phyloP scores from a whole-genome alignment of 2,888 invertebrate genomes.

The Dascillus cervinus region DNA sequence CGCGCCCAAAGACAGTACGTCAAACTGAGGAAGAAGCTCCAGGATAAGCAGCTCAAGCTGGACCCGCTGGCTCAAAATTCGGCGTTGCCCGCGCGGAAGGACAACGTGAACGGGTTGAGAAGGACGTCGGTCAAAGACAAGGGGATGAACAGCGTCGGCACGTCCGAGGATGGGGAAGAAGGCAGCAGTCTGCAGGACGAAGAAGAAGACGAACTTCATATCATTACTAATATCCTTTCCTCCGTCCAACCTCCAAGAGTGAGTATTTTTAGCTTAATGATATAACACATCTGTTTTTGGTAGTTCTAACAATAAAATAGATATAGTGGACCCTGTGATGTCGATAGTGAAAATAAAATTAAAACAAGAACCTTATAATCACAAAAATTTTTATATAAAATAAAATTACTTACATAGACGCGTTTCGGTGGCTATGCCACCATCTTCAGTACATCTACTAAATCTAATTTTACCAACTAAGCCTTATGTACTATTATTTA shows the following conservation, averaged over 20 bases:
- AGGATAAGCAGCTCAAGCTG: constrained; percentile 42
- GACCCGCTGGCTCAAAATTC: constrained; percentile 46
- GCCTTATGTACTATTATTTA: no score
- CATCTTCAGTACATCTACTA: no score
- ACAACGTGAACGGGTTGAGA: constrained; percentile 48
- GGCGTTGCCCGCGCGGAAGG: constrained; percentile 63
- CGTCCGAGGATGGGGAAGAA: constrained; percentile 74
- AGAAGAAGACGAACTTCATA: constrained; percentile 65
- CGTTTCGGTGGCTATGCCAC: no score
- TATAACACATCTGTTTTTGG: no score
- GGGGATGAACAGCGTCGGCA: constrained; percentile 54
- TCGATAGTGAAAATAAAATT: no score
- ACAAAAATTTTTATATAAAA: no score
- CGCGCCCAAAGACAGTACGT: constrained; percentile 68
- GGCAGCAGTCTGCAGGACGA: constrained; percentile 63
- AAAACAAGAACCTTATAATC: no score
- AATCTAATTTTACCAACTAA: no score
- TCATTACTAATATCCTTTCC: constrained; percentile 64
- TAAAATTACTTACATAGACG: no score
- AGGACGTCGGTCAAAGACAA: constrained; percentile 40
- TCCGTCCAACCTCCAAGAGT: constrained; percentile 70
- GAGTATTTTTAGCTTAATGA: no score
- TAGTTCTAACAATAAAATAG: no score
- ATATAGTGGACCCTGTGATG: no score
- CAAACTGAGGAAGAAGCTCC: constrained; percentile 69